Evolutionary conservation across 64 coral and sea anemone species (phyloP), one percentile per base, ranked within the genome.

Genomic region (Hydrozoanthus tunicans): DNA sequence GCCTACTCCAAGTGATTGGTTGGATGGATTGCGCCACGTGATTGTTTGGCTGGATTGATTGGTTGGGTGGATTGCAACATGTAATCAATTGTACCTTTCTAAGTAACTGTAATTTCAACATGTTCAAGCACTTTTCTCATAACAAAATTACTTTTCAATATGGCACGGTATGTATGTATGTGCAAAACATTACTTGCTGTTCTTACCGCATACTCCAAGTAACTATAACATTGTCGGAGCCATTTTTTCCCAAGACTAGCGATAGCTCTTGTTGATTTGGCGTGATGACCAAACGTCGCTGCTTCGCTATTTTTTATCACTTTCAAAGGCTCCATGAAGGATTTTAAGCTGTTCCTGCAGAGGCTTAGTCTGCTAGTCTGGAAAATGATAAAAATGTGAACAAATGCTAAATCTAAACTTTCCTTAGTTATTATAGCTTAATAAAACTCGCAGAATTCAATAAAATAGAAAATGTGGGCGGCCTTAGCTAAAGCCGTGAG

Each of bases 291-390:
- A 77, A 77, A 77, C 32, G 9, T 24, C 32, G 5, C 52, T 77
- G 5, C 73, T 77, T 77, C 73, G 11, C 11, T 51, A 4, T 51
- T 32, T 77, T 51, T 77, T 25, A 77, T 77, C 32, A 32, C 27
- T 77, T 77, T 77, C 73, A 77, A 51, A 7, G 73, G 73, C 73
- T 77, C 27, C 73, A 77, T 77, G 43, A 77, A 77, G 6, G 43
- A 77, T 77, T 77, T 77, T 9, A 77, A 43, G 7, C 25, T 51
- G 23, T 7, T 2, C 12, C 3, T 10, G 26, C 73, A 77, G 25
- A 77, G 26, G 73, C 73, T 77, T 51, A 54, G 52, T 32, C 26
- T 24, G 12, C 10, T 51, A 51, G 73, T 77, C 73, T 77, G 73
- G 52, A 77, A 51, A 77, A 51, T 51, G 5, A 27, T 23, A 76